Evolutionary conservation across 2,797 vertebrate species (phyloP), one percentile per base, ranked within the genome.

Genomic region (Coregonus sp.): DNA sequence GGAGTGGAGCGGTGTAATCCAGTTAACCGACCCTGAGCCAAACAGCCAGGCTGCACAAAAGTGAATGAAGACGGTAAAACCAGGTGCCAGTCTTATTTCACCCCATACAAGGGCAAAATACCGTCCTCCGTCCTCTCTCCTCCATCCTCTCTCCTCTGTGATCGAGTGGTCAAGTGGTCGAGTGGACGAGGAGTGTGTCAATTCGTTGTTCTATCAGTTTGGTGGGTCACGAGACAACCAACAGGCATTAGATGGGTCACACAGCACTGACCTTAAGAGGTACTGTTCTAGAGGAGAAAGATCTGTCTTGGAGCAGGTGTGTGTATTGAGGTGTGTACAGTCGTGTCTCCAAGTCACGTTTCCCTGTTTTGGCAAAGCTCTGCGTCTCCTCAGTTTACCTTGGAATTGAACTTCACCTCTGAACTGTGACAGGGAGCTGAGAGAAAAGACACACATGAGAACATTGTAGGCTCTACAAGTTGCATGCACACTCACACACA

Each of bases 1-100:
- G 40, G 63, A 70, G 40, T 71, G 66, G 70, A 54, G 74, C 70
- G 14, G 31, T 77, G 63, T 52, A 52, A 73, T 73, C 37, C 51
- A 31, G 54, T 18, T 31, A 20, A 47, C 68, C 47, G n/a, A 61
- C 29, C 37, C 50, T 37, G 37, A 20, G 61, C 65, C 50, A 31
- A 54, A 37, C 29, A 20, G 52, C 35, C 29, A 47, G 9, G 16
- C 67, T 3, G 47, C n/a, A 67, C 61, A 40, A 35, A 56, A 40
- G 12, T 15, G 61, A 71, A 63, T 51, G 54, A 52, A 56, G 56
- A 35, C 4, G 11, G 37, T 37, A 14, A 37, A 65, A 12, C 29
- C 52, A 7, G 6, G 16, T 11, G 67, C 69, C 25, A 31, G 54
- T 6, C 50, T 12, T 29, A 12, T 51, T 12, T 51, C 59, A n/a